phyloP scores from a whole-genome alignment of 2,113 vertebrate species.

The Arizona elegans region DNA sequence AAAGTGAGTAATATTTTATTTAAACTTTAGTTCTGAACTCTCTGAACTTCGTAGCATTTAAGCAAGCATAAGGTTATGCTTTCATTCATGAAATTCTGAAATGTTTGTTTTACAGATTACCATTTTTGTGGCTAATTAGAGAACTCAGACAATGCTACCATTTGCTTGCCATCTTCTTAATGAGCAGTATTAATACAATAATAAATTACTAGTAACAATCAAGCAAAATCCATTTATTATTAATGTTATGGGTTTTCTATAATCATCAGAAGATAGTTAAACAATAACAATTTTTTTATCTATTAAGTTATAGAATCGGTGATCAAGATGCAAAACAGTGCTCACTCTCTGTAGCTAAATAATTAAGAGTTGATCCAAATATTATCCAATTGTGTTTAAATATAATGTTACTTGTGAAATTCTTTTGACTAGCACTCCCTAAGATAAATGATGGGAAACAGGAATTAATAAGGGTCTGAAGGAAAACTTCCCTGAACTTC shows the following conservation, averaged over 20 bases:
- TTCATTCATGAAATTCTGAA: neutral
- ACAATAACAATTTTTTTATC: neutral
- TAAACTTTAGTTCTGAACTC: neutral
- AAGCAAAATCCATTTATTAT: neutral
- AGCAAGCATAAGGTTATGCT: neutral
- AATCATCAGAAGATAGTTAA: neutral
- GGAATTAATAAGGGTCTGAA: neutral
- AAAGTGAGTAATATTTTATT: neutral
- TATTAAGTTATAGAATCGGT: neutral
- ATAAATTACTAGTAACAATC: neutral
- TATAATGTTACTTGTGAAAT: neutral
- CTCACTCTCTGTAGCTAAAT: neutral
- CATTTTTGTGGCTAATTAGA: neutral
- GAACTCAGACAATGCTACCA: constrained; percentile 4
- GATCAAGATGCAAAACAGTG: neutral
- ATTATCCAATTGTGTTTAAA: constrained; percentile 3
- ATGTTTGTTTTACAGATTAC: neutral
- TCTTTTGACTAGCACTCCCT: constrained; percentile 17
- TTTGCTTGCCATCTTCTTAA: neutral
- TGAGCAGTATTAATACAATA: neutral
- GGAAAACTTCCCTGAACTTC: neutral
- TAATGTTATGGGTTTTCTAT: neutral
- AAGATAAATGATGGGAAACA: constrained; percentile 1
- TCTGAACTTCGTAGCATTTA: neutral
- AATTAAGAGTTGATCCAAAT: constrained; percentile 39